Evolutionary conservation across 2,888 invertebrate species (phyloP).

Genomic region (Noctua fimbriata): DNA sequence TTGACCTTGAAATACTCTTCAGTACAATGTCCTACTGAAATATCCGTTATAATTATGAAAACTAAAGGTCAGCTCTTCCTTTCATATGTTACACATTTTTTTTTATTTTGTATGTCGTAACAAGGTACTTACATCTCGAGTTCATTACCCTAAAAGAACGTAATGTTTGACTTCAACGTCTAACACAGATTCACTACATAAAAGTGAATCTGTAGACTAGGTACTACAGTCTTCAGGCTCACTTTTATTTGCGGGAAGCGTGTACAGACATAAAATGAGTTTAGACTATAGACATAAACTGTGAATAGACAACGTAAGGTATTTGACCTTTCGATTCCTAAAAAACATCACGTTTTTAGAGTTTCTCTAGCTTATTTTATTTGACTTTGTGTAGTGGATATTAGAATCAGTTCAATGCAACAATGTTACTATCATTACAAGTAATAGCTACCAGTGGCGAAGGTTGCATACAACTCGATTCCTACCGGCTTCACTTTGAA

Average conservation of each 20-base stretch:
- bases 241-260: neutral
- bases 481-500: no score
- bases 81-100: neutral
- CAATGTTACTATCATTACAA: neutral
- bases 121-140: neutral
- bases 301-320: neutral
- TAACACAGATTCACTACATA: neutral
- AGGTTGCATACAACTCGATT: no score
- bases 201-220: neutral
- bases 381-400: neutral
- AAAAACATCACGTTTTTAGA: neutral
- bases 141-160: neutral
- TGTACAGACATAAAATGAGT: neutral
- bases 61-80: neutral
- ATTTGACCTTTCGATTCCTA: neutral
- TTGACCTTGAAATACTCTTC: neutral
- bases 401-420: neutral
- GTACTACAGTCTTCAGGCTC: neutral
- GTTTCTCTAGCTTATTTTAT: neutral
- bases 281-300: neutral
- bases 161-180: neutral
- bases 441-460: neutral
- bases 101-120: neutral
- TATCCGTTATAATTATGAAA: neutral
- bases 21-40: neutral